Base-by-base conservation (phyloP, 1,140 invertebrate species). In the Scylla paramamosain region DNA sequence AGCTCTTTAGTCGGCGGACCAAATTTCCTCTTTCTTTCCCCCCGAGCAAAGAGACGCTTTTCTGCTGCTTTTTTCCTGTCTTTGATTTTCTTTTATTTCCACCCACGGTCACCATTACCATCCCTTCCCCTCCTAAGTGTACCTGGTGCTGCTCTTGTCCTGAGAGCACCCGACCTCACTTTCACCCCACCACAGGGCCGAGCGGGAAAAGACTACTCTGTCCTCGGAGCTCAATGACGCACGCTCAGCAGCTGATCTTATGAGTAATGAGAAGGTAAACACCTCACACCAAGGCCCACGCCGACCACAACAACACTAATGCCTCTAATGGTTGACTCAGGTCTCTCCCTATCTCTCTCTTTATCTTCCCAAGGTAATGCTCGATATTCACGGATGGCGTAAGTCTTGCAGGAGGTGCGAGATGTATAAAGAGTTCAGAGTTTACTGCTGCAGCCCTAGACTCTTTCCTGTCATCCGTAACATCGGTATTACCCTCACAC, bases 241-340 rank as follows among this genome's bases (percentile, higher is more conserved):
- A 28, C 90, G 94, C 59, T 95, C 94, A 92, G 90, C 94, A 45
- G 94, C 94, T 32, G 94, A 95, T 91, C 46, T 92, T 77, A 77
- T 95, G 67, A 95, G 94, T 95, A 95, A 95, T 82, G 94, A 95
- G 90, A 95, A 95, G 94, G 94, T 95, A 95, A 95, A 94, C 4
- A 39, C 16, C 7, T 48, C 14, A 20, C 52, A 59, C 10, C 52
- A 91, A 91, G 14, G 29, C 83, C 32, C 83, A 91, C 46, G 0
- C 39, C 20, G 31, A 91, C 28, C 90, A 59, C 52, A 59, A 48
- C 46, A 48, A 59, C 84, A 87, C 83, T 93, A 48, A 87, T 67
- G 25, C 92, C 84, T 52, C 93, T 93, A 93, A 84, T 93, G 92
- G 31, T 20, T 86, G 10, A 93, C 82, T 93, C 25, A 45, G 39